phyloP scores from a whole-genome alignment of 2,113 vertebrate genomes.

The Ginglymostoma cirratum region DNA sequence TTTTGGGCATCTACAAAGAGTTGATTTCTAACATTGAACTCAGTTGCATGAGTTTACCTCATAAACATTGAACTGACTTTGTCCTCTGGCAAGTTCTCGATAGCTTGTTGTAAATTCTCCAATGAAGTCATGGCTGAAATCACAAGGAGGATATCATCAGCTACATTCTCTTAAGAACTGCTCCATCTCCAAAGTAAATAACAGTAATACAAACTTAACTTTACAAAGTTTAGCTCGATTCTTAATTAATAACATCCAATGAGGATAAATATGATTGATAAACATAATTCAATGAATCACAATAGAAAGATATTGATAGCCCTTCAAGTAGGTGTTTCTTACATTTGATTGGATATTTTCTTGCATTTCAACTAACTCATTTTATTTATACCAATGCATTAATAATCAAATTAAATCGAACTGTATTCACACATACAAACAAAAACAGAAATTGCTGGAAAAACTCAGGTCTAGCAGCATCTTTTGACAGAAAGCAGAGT shows the following conservation, averaged over 20 bases:
- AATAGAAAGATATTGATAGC: not conserved
- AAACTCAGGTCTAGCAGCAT: too few relatives aligned
- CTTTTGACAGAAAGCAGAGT: too few relatives aligned
- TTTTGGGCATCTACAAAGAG: not conserved
- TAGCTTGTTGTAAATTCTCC: constrained; percentile 96
- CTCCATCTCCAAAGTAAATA: not conserved
- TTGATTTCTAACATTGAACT: not conserved
- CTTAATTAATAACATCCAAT: not conserved
- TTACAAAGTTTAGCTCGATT: not conserved
- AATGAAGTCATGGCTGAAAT: constrained; percentile 85
- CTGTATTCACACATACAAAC: not conserved
- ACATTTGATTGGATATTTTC: constrained; percentile 3
- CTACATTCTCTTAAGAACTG: not conserved
- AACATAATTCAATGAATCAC: constrained; percentile 6
- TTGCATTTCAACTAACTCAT: not conserved
- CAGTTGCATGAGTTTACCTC: constrained; percentile 64
- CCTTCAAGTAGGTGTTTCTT: not conserved
- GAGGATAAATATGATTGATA: not conserved
- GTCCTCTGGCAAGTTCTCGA: constrained; percentile 83
- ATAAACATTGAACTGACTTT: constrained; percentile 88
- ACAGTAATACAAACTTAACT: not conserved
- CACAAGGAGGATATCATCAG: constrained; percentile 23
- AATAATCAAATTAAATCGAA: not conserved
- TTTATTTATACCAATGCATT: not conserved
- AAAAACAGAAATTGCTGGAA: too few relatives aligned